These are phyloP conservation scores for Hylomyscus alleni DNA, from an alignment of 2,797 vertebrate genomes.

Conservation along the genomic window DNA sequence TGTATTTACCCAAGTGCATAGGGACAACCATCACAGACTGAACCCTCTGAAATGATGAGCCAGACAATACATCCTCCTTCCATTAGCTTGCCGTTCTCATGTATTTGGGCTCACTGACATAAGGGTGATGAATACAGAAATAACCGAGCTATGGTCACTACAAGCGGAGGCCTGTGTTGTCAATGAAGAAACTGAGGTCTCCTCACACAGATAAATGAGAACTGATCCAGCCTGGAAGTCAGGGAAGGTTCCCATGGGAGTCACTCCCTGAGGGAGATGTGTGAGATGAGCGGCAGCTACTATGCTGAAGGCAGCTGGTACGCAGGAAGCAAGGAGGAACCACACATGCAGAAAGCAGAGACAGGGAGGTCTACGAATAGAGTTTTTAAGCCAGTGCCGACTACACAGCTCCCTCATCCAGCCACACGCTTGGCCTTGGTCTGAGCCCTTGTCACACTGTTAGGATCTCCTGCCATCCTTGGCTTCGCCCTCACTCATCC, in stretches of 20 bases:
- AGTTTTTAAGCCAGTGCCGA: neutral
- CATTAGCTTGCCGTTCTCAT: neutral
- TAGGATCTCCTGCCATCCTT: neutral
- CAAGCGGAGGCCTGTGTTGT: fast-evolving
- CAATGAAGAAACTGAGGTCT: fast-evolving
- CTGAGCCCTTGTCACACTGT: neutral
- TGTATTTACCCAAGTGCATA: too few relatives aligned
- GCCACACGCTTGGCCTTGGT: neutral
- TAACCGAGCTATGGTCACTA: neutral
- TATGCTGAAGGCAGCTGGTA: fast-evolving
- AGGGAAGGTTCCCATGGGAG: neutral
- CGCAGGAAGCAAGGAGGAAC: neutral
- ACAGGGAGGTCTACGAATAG: fast-evolving
- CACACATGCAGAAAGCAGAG: fast-evolving
- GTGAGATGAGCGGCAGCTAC: neutral
- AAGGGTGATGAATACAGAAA: neutral
- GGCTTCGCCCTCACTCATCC: neutral
- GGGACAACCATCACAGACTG: neutral
- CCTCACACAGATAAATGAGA: neutral
- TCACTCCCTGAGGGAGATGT: neutral
- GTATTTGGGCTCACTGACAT: neutral
- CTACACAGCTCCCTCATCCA: fast-evolving
- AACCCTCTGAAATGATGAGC: neutral
- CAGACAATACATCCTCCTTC: neutral
- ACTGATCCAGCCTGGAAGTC: neutral